A percentile compares a stretch with the other conserved stretches of the same genome.
phyloP scores from a whole-genome alignment of 2,113 vertebrate genomes.

The Solea senegalensis region DNA sequence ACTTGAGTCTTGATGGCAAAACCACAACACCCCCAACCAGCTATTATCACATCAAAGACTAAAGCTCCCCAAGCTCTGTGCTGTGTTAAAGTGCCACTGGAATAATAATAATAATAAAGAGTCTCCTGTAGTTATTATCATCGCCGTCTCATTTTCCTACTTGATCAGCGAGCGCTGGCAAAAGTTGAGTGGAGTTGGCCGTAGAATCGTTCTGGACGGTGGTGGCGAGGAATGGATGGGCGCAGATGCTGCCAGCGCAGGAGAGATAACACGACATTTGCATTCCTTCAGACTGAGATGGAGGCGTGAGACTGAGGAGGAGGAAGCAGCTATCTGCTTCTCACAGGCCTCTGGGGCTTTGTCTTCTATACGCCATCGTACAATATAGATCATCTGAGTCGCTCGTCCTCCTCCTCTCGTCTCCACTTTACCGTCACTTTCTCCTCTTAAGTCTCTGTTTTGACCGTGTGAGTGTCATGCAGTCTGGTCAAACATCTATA shows the following conservation, averaged over 20 bases:
- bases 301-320: constrained; percentile 34
- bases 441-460: constrained; percentile 27
- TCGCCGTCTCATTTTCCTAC: constrained; percentile 32
- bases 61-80: constrained; percentile 22
- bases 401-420: constrained; percentile 15
- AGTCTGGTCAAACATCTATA: constrained; percentile 28
- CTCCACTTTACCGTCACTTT: neutral
- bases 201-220: constrained; percentile 2
- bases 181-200: constrained; percentile 7
- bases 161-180: constrained; percentile 20
- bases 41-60: constrained; percentile 74
- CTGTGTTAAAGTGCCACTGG: constrained; percentile 37
- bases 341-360: constrained; percentile 59
- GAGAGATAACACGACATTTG: constrained; percentile 57
- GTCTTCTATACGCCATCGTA: constrained; percentile 21
- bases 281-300: constrained; percentile 56
- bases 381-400: constrained; percentile 3
- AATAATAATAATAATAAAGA: constrained; percentile 41
- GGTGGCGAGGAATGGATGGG: constrained; percentile 17
- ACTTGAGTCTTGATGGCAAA: constrained; percentile 67
- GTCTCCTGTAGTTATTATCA: constrained; percentile 41
- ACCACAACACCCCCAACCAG: constrained; percentile 64
- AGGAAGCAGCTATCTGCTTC: constrained; percentile 58
- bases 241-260: neutral
- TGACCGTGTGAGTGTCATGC: neutral